These are phyloP conservation scores for Heliconius melpomene DNA, from an alignment of 1,140 invertebrate genomes.

Conservation along the genomic window DNA sequence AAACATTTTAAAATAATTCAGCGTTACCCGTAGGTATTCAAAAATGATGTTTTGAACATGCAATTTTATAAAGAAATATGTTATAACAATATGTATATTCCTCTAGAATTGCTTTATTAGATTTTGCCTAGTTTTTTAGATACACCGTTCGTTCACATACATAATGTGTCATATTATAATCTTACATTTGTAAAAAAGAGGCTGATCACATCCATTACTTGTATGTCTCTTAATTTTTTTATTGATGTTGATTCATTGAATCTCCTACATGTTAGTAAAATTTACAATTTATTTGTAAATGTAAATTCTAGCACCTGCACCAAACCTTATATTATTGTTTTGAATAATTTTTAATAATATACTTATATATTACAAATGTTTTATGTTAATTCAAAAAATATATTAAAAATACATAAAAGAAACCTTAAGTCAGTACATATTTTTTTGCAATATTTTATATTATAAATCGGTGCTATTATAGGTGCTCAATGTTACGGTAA, in stretches of 20 bases:
- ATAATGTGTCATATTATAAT: slow-evolving; percentile 34
- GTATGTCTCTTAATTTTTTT: background rate
- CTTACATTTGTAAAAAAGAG: slow-evolving; percentile 27
- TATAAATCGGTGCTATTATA: slow-evolving; percentile 39
- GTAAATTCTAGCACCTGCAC: background rate
- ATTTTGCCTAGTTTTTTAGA: slow-evolving; percentile 22
- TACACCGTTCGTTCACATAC: slow-evolving; percentile 16
- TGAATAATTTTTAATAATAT: background rate
- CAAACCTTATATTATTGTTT: background rate
- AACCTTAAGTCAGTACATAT: background rate
- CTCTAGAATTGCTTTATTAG: slow-evolving; percentile 23
- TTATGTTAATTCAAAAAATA: background rate
- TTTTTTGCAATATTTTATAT: background rate
- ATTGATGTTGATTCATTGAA: background rate
- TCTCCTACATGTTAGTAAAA: background rate
- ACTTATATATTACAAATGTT: background rate
- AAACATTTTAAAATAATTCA: background rate
- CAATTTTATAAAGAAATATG: background rate
- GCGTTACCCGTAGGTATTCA: background rate
- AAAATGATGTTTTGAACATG: background rate
- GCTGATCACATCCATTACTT: slow-evolving; percentile 15
- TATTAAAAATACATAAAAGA: slow-evolving; percentile 3
- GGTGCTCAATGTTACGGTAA: slow-evolving; percentile 40
- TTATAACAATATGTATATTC: background rate
- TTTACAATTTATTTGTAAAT: background rate